These are phyloP conservation scores for Melospiza melodia DNA, from an alignment of 2,113 vertebrate genomes.

Conservation along the genomic window DNA sequence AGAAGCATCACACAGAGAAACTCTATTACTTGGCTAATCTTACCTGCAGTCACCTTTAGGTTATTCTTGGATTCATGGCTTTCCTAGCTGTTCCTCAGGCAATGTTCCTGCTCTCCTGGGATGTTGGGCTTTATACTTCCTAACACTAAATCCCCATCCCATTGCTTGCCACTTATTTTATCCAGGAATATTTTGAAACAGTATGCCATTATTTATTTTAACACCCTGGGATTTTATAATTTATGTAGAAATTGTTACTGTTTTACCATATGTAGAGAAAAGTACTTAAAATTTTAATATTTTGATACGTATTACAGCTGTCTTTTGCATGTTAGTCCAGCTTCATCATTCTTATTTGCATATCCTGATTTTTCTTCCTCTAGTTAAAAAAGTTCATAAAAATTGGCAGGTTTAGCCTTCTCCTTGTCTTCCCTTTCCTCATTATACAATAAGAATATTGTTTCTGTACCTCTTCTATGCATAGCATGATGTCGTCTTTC, in stretches of 20 bases:
- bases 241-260: background rate
- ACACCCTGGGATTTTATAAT: background rate
- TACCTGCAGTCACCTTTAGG: background rate
- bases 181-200: background rate
- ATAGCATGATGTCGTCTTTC: background rate
- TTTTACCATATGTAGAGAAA: background rate
- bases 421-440: background rate
- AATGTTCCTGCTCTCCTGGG: background rate
- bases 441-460: background rate
- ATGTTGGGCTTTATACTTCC: background rate
- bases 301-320: background rate
- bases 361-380: background rate
- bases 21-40: background rate
- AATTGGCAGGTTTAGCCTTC: background rate
- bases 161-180: background rate
- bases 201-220: background rate
- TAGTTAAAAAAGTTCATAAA: background rate
- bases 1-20: background rate
- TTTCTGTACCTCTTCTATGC: background rate
- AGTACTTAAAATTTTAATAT: background rate
- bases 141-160: background rate
- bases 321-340: background rate
- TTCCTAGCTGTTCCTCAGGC: background rate
- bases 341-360: background rate
- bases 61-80: background rate